Evolutionary conservation across 2,888 invertebrate genomes (phyloP).

Genomic region (Amphipoea lucens): DNA sequence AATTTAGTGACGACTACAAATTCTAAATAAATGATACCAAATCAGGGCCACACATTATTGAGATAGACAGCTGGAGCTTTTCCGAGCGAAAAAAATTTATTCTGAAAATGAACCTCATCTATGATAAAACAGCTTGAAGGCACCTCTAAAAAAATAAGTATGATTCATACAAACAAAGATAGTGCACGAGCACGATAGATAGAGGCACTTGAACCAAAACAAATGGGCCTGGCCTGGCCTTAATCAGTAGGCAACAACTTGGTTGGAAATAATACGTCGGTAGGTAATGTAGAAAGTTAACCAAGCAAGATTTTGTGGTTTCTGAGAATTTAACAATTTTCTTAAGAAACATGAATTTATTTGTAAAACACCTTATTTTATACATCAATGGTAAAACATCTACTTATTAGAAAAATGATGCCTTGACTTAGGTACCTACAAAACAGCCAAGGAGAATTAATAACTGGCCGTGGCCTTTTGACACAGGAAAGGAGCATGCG

Average conservation of each 20-base stretch:
- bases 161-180: constrained; percentile 7
- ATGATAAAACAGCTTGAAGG: constrained; percentile 6
- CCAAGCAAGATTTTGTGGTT: not conserved
- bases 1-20: constrained; percentile 4
- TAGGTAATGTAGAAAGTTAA: not conserved
- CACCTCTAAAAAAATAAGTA: constrained; percentile 11
- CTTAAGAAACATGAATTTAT: not conserved
- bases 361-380: not conserved
- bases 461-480: not conserved
- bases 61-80: not conserved
- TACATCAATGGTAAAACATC: not conserved
- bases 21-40: constrained; percentile 24
- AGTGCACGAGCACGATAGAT: constrained; percentile 2
- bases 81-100: not conserved
- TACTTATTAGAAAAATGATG: not conserved
- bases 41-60: not conserved
- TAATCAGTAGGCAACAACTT: not conserved
- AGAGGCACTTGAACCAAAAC: constrained; percentile 12
- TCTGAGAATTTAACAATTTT: not conserved
- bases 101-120: not conserved
- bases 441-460: not conserved
- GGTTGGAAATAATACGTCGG: not conserved
- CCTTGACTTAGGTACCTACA: not conserved
- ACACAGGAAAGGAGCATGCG: constrained; percentile 20
- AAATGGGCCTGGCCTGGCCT: constrained; percentile 13